These are phyloP conservation scores for Amphipyra berbera DNA, from an alignment of 2,888 invertebrate genomes.

Conservation along the genomic window DNA sequence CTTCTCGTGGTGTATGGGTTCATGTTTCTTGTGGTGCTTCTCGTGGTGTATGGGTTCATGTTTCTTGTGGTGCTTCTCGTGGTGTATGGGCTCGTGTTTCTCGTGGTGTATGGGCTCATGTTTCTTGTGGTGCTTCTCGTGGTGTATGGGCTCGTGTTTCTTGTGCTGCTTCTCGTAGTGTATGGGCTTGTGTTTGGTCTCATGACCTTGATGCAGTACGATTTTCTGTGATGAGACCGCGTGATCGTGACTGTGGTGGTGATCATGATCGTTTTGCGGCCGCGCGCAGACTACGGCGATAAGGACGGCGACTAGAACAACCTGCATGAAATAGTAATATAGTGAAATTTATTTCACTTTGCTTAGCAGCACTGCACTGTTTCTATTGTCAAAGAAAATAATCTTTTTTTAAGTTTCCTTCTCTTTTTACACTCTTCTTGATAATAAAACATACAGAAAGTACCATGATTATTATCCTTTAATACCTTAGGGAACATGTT, in stretches of 20 bases:
- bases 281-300: slow-evolving; percentile 30
- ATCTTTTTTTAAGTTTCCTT: too few species aligned
- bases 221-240: slow-evolving; percentile 71
- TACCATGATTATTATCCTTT: background rate
- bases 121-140: slow-evolving; percentile 49
- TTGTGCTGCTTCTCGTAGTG: slow-evolving; percentile 5
- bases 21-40: slow-evolving; percentile 50
- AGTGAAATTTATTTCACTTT: background rate
- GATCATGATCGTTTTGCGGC: slow-evolving; percentile 44
- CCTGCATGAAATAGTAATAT: slow-evolving; percentile 6
- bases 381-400: too few species aligned
- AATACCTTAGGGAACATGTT: slow-evolving; percentile 39
- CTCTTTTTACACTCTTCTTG: too few species aligned
- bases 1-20: slow-evolving; percentile 9
- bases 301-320: slow-evolving; percentile 20
- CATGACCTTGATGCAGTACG: slow-evolving; percentile 60
- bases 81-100: slow-evolving; percentile 51
- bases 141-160: slow-evolving; percentile 58
- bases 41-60: slow-evolving; percentile 59
- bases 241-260: slow-evolving; percentile 63
- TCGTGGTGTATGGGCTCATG: slow-evolving; percentile 21
- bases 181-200: slow-evolving; percentile 19
- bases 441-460: background rate
- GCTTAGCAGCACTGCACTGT: background rate
- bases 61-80: slow-evolving; percentile 3